Evolutionary conservation across 1,140 invertebrate genomes (phyloP).

Genomic region (Achroia grisella): DNA sequence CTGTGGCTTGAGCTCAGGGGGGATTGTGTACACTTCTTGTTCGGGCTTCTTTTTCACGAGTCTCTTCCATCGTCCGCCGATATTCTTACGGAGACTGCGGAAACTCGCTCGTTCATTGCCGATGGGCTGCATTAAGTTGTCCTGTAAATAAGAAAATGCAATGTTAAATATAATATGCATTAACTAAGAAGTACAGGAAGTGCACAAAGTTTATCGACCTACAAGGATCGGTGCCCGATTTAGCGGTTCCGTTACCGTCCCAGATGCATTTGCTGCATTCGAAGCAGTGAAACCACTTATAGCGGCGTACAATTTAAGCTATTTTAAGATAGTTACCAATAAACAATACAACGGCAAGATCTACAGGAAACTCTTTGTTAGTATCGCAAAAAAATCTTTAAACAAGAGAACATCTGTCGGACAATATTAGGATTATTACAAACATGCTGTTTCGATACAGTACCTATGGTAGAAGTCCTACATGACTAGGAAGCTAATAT

Average conservation of each 20-base stretch:
- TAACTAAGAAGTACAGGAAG: slow-evolving; percentile 3
- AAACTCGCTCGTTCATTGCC: slow-evolving; percentile 83
- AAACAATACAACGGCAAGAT: neutral
- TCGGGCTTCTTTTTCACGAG: slow-evolving; percentile 86
- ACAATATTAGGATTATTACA: too few species aligned
- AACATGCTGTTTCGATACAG: too few species aligned
- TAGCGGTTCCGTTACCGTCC: slow-evolving; percentile 46
- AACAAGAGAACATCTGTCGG: too few species aligned
- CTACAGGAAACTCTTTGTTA: too few species aligned
- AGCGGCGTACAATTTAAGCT: slow-evolving; percentile 45
- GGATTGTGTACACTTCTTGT: slow-evolving; percentile 87
- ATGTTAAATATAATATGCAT: slow-evolving; percentile 10
- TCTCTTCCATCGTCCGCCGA: slow-evolving; percentile 86
- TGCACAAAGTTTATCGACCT: slow-evolving; percentile 32
- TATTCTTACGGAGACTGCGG: slow-evolving; percentile 86
- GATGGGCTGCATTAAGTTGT: slow-evolving; percentile 82
- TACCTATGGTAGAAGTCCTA: slow-evolving; percentile 7
- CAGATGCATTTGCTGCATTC: slow-evolving; percentile 44
- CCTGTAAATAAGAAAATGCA: slow-evolving; percentile 75
- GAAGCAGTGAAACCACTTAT: slow-evolving; percentile 35
- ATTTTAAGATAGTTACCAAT: slow-evolving; percentile 44
- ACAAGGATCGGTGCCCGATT: slow-evolving; percentile 27
- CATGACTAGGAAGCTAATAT: slow-evolving; percentile 41
- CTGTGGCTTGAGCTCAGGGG: slow-evolving; percentile 88
- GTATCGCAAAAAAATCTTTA: too few species aligned